Percentiles rank a stretch among this genome's conserved stretches.
Conservation (phyloP, 2,888 invertebrate genomes). For the Drosophila nr. fundita region DNA sequence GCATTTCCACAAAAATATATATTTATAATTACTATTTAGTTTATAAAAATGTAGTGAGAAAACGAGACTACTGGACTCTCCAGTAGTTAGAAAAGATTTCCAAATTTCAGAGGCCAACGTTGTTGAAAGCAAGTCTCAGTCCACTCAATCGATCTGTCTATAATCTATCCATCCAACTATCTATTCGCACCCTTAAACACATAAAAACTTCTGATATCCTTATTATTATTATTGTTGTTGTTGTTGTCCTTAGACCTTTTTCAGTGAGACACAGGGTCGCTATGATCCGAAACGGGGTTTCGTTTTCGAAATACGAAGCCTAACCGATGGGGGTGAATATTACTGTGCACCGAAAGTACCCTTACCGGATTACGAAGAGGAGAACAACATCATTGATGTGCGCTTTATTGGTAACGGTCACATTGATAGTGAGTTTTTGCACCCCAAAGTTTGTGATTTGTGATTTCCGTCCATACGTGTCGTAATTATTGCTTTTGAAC, state of each 20-base stretch:
- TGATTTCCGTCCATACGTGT: constrained; percentile 80
- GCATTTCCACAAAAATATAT: constrained; percentile 18
- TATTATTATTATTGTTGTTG: constrained; percentile 12
- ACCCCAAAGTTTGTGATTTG: constrained; percentile 85
- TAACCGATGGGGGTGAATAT: constrained; percentile 82
- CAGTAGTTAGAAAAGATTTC: too few species aligned
- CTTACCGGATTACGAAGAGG: constrained; percentile 76
- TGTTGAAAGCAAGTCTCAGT: constrained; percentile 11
- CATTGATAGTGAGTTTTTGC: constrained; percentile 84
- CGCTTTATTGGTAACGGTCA: constrained; percentile 83
- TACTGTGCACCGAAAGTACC: constrained; percentile 81
- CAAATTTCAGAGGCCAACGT: not conserved
- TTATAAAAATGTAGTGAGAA: not conserved
- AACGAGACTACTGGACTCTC: not conserved
- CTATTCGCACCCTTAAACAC: not conserved
- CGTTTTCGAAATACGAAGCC: constrained; percentile 80
- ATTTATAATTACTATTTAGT: constrained; percentile 5
- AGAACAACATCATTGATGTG: constrained; percentile 68
- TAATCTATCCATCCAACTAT: constrained; percentile 4
- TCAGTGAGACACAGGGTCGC: constrained; percentile 78
- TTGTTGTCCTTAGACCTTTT: constrained; percentile 71
- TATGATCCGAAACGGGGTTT: constrained; percentile 83
- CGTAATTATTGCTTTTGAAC: constrained; percentile 75
- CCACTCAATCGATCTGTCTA: not conserved
- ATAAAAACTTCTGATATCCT: not conserved